phyloP scores from a whole-genome alignment of 2,888 invertebrate species.

The Trissonchulus sp. region DNA sequence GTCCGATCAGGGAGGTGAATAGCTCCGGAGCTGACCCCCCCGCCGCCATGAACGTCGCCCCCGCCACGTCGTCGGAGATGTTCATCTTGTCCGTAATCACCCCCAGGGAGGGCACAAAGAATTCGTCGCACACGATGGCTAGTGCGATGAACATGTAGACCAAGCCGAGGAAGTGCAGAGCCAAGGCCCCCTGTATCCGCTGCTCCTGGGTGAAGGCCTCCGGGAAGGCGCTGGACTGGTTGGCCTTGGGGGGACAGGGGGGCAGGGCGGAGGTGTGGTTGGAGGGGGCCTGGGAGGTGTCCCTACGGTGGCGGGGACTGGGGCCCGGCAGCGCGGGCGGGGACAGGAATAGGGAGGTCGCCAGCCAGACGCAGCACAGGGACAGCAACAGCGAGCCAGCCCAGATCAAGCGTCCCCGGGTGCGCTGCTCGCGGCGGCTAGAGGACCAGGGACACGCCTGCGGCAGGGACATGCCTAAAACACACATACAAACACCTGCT shows the following conservation, averaged over 20 bases:
- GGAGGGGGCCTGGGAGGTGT: no score
- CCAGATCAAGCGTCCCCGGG: no score
- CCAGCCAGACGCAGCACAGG: no score
- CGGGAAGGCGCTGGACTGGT: slow-evolving; percentile 47
- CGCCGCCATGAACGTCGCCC: slow-evolving; percentile 98
- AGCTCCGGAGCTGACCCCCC: slow-evolving; percentile 92
- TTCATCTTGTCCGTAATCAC: slow-evolving; percentile 91
- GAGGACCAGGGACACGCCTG: no score
- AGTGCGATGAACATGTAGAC: slow-evolving; percentile 98
- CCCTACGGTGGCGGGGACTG: no score
- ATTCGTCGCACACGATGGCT: slow-evolving; percentile 98
- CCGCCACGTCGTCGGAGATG: slow-evolving; percentile 93
- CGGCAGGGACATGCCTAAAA: no score
- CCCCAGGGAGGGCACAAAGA: slow-evolving; percentile 94
- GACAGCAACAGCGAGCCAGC: no score
- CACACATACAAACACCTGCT: no score
- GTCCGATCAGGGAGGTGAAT: slow-evolving; percentile 92
- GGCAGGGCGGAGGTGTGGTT: no score
- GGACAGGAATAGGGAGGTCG: no score
- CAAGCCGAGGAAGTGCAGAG: slow-evolving; percentile 86
- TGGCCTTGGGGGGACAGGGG: background rate
- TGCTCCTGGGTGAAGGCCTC: slow-evolving; percentile 77
- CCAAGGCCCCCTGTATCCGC: slow-evolving; percentile 75
- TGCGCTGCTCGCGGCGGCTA: no score
- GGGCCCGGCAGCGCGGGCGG: no score